Evolutionary conservation across 2,888 invertebrate genomes (phyloP).

Genomic region (Apodemia mormo): DNA sequence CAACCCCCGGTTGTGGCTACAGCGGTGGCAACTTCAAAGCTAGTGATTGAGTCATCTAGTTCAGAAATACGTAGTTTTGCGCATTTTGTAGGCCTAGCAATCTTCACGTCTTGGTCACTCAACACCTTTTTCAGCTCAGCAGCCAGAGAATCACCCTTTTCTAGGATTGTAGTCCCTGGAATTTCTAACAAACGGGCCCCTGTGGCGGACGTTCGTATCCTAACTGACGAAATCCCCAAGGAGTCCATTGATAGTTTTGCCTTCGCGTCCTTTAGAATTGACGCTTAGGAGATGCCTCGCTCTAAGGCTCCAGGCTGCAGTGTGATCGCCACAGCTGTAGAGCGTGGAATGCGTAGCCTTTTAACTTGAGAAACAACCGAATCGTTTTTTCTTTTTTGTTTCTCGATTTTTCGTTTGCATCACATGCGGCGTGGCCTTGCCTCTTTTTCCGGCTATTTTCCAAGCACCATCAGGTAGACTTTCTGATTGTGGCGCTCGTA

Average conservation of each 20-base stretch:
- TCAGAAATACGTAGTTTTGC: slow-evolving; percentile 31
- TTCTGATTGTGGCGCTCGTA: too few relatives aligned
- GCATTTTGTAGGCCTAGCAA: not conserved
- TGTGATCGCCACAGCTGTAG: not conserved
- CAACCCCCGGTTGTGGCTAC: slow-evolving; percentile 27
- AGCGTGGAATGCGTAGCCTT: not conserved
- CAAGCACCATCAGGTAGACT: too few relatives aligned
- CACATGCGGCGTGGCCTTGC: not conserved
- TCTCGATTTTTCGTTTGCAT: not conserved
- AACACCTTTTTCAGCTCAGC: not conserved
- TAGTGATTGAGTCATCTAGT: slow-evolving; percentile 33
- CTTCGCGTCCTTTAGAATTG: not conserved
- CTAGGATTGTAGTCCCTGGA: not conserved
- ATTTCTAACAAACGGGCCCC: not conserved
- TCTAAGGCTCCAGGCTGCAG: not conserved
- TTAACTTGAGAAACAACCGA: not conserved
- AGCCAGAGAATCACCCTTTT: not conserved
- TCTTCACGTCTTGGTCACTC: not conserved
- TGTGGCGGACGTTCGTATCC: not conserved
- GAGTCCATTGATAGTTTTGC: not conserved
- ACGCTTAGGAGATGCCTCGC: not conserved
- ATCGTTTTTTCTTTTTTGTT: not conserved
- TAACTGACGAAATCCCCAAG: not conserved
- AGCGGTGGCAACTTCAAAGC: slow-evolving; percentile 24
- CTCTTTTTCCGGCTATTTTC: not conserved